A percentile compares a stretch with the other conserved stretches of the same genome.
Conservation (phyloP, 2,797 vertebrate species). For the Esox lucius region DNA sequence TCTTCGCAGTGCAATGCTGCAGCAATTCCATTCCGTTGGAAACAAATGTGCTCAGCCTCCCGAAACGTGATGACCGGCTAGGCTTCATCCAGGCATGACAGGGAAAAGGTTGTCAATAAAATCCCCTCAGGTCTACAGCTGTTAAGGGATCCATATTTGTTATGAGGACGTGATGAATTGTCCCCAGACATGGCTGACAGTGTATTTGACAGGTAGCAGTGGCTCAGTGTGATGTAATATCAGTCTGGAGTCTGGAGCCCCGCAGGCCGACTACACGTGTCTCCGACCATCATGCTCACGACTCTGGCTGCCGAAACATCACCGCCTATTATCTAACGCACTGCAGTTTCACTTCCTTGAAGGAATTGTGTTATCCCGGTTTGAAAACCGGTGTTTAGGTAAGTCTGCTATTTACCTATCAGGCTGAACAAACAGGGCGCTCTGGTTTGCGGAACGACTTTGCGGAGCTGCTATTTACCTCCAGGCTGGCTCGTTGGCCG, state of each 20-base stretch:
- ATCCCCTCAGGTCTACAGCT: background rate
- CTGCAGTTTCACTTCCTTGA: conserved; percentile 35
- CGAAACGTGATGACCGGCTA: too few relatives aligned
- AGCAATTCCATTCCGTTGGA: too few relatives aligned
- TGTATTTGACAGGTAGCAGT: background rate
- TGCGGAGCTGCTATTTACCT: conserved; percentile 44
- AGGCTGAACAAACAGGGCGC: conserved; percentile 45
- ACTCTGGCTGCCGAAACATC: background rate
- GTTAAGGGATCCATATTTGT: background rate
- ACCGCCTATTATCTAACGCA: background rate
- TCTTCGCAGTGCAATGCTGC: too few relatives aligned
- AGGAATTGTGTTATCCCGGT: conserved; percentile 17
- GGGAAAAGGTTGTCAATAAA: background rate
- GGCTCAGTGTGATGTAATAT: background rate
- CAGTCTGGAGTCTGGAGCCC: background rate
- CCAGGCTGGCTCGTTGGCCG: conserved; percentile 29
- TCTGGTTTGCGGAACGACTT: conserved; percentile 53
- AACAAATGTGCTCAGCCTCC: too few relatives aligned
- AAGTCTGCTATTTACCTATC: conserved; percentile 14
- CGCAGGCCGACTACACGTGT: background rate
- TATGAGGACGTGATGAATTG: background rate
- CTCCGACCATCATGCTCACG: background rate
- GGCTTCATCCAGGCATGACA: background rate
- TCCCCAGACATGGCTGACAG: background rate
- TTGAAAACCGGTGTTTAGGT: background rate